phyloP scores from a whole-genome alignment of 2,113 vertebrate genomes.

The Ceyx cyanopectus region DNA sequence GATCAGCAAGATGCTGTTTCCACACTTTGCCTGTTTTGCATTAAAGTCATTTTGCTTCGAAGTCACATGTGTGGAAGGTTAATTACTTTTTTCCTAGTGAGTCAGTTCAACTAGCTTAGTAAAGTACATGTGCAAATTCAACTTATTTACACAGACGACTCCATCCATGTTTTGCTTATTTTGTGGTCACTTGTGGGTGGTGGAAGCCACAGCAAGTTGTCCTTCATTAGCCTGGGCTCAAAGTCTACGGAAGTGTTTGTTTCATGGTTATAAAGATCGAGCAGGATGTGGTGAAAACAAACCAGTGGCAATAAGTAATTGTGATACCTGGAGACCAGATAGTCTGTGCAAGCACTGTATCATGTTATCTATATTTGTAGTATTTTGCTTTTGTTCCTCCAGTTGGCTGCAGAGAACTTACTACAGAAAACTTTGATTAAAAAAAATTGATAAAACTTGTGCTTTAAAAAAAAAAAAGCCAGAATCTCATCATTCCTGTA shows the following conservation, averaged over 20 bases:
- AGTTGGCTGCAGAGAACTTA: background rate
- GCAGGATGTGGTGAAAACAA: background rate
- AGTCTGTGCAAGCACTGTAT: background rate
- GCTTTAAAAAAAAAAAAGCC: background rate
- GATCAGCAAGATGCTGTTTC: background rate
- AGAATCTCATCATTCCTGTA: background rate
- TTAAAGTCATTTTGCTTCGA: background rate
- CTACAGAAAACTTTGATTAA: background rate
- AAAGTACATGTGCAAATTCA: background rate
- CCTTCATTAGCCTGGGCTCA: background rate
- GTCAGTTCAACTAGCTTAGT: background rate
- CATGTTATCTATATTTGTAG: background rate
- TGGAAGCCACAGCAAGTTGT: background rate
- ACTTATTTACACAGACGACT: background rate
- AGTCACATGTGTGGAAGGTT: background rate
- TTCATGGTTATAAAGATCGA: background rate
- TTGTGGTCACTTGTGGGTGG: background rate
- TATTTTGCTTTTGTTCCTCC: background rate
- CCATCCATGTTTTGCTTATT: background rate
- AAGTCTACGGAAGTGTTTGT: background rate
- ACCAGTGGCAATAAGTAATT: background rate
- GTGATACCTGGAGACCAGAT: background rate
- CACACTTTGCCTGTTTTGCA: background rate
- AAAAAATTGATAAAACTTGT: background rate
- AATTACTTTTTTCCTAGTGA: background rate